Percentiles rank a stretch among this genome's conserved stretches.
Conservation (phyloP, 1,140 invertebrate genomes). For the Euglossa dilemma region DNA sequence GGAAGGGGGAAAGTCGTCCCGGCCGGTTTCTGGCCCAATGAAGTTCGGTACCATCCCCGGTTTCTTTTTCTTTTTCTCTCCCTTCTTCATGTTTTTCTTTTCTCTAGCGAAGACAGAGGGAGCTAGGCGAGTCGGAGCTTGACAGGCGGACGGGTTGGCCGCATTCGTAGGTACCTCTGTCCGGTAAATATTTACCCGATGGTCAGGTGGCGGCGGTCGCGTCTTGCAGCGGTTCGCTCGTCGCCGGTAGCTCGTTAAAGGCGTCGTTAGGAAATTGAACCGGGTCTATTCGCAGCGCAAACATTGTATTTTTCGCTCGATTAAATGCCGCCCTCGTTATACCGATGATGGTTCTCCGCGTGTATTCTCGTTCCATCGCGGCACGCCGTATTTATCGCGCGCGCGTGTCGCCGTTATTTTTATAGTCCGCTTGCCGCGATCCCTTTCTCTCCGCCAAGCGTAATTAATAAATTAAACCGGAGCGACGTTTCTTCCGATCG, state of each 20-base stretch:
- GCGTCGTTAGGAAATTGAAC: constrained; percentile 42
- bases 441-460: constrained; percentile 5
- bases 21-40: constrained; percentile 15
- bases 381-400: background rate
- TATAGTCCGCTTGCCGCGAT: constrained; percentile 15
- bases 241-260: constrained; percentile 1
- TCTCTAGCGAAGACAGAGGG: background rate
- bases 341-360: background rate
- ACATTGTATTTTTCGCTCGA: constrained; percentile 35
- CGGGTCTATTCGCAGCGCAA: constrained; percentile 19
- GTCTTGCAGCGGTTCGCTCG: background rate
- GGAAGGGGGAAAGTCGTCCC: constrained; percentile 24
- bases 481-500: constrained; percentile 14
- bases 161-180: constrained; percentile 2
- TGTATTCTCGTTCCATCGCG: constrained; percentile 16
- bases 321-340: constrained; percentile 49
- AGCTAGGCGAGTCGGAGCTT: background rate
- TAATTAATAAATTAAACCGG: constrained; percentile 47
- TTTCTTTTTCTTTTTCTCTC: no score
- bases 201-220: background rate
- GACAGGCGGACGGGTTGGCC: background rate
- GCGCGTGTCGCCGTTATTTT: constrained; percentile 25
- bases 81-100: no score
- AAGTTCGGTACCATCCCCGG: constrained; percentile 19
- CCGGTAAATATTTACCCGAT: constrained; percentile 31